Conservation (phyloP, 2,888 invertebrate species). For the Aelia acuminata region DNA sequence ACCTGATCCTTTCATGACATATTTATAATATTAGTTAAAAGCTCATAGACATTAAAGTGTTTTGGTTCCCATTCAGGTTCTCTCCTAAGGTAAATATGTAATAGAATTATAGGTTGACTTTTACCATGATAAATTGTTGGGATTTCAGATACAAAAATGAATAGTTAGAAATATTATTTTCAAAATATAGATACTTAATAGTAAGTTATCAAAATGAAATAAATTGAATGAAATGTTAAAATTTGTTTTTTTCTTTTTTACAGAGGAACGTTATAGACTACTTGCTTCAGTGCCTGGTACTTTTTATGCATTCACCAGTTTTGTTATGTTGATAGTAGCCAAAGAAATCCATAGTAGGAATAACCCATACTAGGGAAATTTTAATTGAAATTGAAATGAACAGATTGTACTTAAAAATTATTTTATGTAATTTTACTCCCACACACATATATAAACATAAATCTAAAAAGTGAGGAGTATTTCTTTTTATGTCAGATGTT, state of each 20-base stretch:
- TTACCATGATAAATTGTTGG: background rate
- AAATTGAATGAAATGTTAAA: background rate
- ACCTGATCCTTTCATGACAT: background rate
- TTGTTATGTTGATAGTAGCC: slow-evolving; percentile 70
- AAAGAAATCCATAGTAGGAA: slow-evolving; percentile 44
- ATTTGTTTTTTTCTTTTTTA: slow-evolving; percentile 70
- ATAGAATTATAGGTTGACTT: background rate
- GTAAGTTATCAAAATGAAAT: background rate
- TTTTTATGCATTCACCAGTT: slow-evolving; percentile 81
- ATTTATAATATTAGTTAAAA: background rate
- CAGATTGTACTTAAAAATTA: slow-evolving; percentile 10
- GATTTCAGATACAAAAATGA: background rate
- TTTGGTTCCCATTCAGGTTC: too few species aligned
- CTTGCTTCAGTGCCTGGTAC: slow-evolving; percentile 85
- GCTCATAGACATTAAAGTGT: background rate
- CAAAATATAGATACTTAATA: background rate
- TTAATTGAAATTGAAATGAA: background rate
- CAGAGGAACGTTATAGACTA: slow-evolving; percentile 84
- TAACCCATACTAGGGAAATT: background rate
- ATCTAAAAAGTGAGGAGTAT: background rate
- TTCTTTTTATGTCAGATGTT: background rate
- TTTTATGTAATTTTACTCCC: background rate
- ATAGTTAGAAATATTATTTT: background rate
- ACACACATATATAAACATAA: background rate
- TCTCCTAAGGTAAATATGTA: too few species aligned